These are phyloP conservation scores for Acromyrmex heyeri DNA, from an alignment of 1,140 invertebrate species.

Conservation along the genomic window DNA sequence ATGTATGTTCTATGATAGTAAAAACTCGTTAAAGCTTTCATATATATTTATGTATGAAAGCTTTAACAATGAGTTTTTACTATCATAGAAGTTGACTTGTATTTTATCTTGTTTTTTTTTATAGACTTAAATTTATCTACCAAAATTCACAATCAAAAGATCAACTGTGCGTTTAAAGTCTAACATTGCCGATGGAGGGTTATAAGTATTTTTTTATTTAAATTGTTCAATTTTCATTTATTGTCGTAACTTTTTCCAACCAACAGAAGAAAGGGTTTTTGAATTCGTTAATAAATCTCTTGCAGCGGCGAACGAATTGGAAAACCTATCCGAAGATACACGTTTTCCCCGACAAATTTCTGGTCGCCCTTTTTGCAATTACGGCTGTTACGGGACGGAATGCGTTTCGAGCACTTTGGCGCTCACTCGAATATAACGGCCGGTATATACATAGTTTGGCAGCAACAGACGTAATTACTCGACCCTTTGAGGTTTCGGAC, in stretches of 20 bases:
- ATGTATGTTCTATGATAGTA: too few relatives aligned
- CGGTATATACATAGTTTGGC: constrained; percentile 45
- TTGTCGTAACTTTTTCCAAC: neutral
- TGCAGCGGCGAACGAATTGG: neutral
- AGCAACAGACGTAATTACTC: constrained; percentile 64
- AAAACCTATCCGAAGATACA: constrained; percentile 11
- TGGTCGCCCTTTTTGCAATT: constrained; percentile 49
- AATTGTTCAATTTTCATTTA: neutral
- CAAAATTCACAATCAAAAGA: too few relatives aligned
- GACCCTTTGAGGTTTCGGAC: constrained; percentile 61
- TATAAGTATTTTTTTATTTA: too few relatives aligned
- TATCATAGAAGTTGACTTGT: too few relatives aligned
- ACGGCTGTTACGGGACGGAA: constrained; percentile 1
- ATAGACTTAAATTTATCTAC: too few relatives aligned
- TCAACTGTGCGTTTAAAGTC: too few relatives aligned
- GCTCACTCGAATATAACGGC: constrained; percentile 51
- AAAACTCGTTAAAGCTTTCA: too few relatives aligned
- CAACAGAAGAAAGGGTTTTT: neutral
- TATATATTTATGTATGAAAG: too few relatives aligned
- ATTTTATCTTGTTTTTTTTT: too few relatives aligned
- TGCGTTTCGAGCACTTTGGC: constrained; percentile 46
- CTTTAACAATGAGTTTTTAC: too few relatives aligned
- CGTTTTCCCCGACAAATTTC: constrained; percentile 3
- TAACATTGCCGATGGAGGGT: too few relatives aligned
- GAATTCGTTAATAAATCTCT: constrained; percentile 20